Percentiles rank a stretch among this genome's conserved stretches.
phyloP scores from a whole-genome alignment of 2,797 vertebrate genomes.

The Mergus octosetaceus region DNA sequence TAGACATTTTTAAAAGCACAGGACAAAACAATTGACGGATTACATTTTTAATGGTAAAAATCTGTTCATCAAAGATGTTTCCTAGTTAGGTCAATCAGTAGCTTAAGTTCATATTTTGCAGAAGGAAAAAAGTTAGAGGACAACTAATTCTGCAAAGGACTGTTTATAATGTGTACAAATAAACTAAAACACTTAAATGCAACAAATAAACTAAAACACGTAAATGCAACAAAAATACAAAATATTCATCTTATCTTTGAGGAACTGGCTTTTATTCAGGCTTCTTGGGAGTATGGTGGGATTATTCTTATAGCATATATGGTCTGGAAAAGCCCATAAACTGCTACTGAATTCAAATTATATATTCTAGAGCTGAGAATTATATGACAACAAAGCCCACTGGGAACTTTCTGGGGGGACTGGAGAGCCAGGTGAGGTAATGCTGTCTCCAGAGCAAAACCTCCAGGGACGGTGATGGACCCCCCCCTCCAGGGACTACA shows the following conservation, averaged over 20 bases:
- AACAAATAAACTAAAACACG: not conserved
- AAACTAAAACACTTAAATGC: not conserved
- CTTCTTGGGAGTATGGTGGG: not conserved
- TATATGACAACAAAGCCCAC: not conserved
- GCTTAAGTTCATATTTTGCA: not conserved
- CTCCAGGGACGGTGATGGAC: not conserved
- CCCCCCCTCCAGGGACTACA: not conserved
- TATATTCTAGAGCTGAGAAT: not conserved
- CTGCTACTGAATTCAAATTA: not conserved
- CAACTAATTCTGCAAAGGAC: not conserved
- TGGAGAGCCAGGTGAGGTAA: not conserved
- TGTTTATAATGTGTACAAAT: not conserved
- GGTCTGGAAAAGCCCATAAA: not conserved
- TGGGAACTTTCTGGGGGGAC: not conserved
- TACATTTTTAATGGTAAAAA: not conserved
- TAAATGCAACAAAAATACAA: not conserved
- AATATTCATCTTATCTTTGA: fast-evolving
- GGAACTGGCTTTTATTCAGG: not conserved
- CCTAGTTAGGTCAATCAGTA: not conserved
- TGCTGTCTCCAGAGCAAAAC: not conserved
- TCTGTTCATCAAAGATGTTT: not conserved
- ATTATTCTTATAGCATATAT: not conserved
- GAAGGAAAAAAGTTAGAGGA: not conserved
- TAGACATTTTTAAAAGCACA: not conserved
- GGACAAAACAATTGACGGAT: not conserved